Evolutionary conservation across 2,113 vertebrate genomes (phyloP).

Genomic region (Sinocyclocheilus maitianheensis): DNA sequence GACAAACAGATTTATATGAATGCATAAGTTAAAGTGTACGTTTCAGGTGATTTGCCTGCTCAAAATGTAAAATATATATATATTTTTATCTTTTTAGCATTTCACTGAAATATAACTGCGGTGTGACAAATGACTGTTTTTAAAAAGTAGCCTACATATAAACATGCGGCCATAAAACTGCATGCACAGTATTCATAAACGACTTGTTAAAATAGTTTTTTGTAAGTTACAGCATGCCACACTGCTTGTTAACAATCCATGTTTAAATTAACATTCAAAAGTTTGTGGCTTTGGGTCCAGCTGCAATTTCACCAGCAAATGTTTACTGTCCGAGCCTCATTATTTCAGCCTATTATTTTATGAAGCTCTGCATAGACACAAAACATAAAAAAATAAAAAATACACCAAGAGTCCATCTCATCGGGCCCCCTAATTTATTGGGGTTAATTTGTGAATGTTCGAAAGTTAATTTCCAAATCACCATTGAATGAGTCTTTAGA

Average conservation of each 20-base stretch:
- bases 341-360: slow-evolving; percentile 10
- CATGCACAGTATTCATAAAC: too few species aligned
- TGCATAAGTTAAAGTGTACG: too few species aligned
- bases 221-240: not conserved
- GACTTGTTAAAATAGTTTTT: not conserved
- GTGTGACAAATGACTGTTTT: not conserved
- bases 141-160: not conserved
- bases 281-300: not conserved
- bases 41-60: not conserved
- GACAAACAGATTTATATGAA: not conserved
- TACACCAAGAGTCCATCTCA: not conserved
- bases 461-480: slow-evolving; percentile 59
- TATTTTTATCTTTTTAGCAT: not conserved
- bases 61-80: not conserved
- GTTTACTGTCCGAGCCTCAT: not conserved
- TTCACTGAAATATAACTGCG: not conserved
- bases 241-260: not conserved
- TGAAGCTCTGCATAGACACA: not conserved
- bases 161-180: too few species aligned
- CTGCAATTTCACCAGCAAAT: too few species aligned
- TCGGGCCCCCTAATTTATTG: slow-evolving; percentile 2
- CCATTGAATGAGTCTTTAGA: slow-evolving; percentile 52
- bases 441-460: slow-evolving; percentile 23
- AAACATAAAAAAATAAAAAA: not conserved
- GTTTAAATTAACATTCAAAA: not conserved